Conservation (phyloP, 1,140 invertebrate species). For the Conus ventricosus region DNA sequence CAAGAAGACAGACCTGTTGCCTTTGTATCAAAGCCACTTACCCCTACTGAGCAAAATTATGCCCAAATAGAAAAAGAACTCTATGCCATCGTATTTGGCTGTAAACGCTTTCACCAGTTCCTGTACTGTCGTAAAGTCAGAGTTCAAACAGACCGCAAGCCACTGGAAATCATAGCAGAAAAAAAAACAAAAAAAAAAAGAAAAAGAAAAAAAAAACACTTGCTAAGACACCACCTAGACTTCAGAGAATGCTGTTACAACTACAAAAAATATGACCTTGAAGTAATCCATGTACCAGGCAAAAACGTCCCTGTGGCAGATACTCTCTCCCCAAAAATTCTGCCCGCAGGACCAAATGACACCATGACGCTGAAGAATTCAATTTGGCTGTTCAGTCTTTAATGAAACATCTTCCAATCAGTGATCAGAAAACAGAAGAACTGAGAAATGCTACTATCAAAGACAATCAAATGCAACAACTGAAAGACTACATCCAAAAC, state of each 20-base stretch:
- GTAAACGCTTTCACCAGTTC: conserved; percentile 77
- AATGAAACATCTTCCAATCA: conserved; percentile 13
- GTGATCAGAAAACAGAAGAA: conserved; percentile 18
- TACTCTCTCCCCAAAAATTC: conserved; percentile 38
- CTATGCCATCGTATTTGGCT: conserved; percentile 75
- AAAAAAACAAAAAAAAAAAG: conserved; percentile 36
- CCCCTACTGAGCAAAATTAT: conserved; percentile 73
- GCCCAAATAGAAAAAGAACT: conserved; percentile 77
- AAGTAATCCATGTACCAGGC: conserved; percentile 47
- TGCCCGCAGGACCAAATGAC: conserved; percentile 8
- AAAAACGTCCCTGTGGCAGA: conserved; percentile 53
- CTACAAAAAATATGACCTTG: conserved; percentile 55
- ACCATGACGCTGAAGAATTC: neutral
- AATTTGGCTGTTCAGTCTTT: conserved; percentile 21
- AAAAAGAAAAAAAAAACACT: conserved; percentile 50
- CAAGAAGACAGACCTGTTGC: conserved; percentile 74
- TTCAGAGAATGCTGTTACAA: conserved; percentile 53
- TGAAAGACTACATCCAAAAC: conserved; percentile 11
- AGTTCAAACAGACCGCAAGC: conserved; percentile 64
- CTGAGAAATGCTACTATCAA: conserved; percentile 20
- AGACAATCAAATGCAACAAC: neutral
- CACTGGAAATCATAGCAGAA: conserved; percentile 31
- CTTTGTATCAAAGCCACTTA: conserved; percentile 73
- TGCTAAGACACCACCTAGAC: conserved; percentile 38
- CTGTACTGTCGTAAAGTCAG: conserved; percentile 61